These are phyloP conservation scores for Sitta carolinensis DNA, from an alignment of 2,797 vertebrate genomes.

Conservation along the genomic window DNA sequence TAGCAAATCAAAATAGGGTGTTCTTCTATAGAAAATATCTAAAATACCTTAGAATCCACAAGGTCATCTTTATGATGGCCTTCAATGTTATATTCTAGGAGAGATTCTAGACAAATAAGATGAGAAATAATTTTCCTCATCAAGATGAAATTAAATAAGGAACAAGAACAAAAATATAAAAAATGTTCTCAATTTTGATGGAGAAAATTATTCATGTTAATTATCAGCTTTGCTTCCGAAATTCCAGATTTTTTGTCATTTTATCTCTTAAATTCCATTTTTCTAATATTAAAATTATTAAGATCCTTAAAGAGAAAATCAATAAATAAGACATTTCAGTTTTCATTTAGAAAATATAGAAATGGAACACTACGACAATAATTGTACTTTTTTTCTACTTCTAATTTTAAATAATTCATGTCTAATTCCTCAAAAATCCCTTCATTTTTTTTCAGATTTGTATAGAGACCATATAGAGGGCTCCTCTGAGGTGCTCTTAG, in stretches of 20 bases:
- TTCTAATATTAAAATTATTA: neutral
- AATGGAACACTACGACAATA: neutral
- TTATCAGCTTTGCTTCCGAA: neutral
- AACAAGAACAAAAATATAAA: neutral
- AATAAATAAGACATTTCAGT: neutral
- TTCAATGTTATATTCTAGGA: neutral
- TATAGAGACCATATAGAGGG: neutral
- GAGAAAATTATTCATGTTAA: rapidly evolving
- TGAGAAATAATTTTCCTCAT: neutral
- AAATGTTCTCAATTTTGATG: neutral
- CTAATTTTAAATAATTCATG: neutral
- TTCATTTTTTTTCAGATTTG: neutral
- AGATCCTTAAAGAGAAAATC: neutral
- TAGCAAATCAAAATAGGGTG: neutral
- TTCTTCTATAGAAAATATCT: neutral
- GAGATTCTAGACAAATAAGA: neutral
- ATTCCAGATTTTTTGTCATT: neutral
- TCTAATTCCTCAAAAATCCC: neutral
- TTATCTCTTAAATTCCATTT: neutral
- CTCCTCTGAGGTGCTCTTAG: neutral
- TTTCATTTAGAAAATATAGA: neutral
- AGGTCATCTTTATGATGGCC: neutral
- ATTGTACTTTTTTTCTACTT: neutral
- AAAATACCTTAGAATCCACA: neutral
- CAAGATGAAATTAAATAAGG: neutral